Evolutionary conservation across 2,113 vertebrate species (phyloP), one percentile per base, ranked within the genome.

Genomic region (Gambusia affinis): DNA sequence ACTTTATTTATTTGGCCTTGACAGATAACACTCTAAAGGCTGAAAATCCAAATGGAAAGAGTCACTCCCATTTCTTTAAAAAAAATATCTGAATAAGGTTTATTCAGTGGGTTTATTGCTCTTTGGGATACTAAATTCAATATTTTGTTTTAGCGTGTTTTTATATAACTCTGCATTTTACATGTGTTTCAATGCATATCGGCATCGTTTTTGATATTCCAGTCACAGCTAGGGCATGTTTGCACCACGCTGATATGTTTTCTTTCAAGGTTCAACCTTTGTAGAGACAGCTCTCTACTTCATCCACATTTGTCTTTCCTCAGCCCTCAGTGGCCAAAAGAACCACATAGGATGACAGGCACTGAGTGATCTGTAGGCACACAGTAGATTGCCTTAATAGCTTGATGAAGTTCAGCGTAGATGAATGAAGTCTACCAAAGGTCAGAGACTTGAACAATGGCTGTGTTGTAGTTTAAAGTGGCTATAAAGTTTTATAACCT

Each of bases 401-500:
- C 76, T 70, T 3, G 14, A 64, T 64, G 63, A 37, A 78, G 63
- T 60, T 61, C 51, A 64, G 28, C 7, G 44, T 12, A 51, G 64
- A 81, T 85, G 28, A 70, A 87, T 83, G 71, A 79, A 28, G 62
- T 73, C 77, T 76, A 83, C 75, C 70, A 79, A 57, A 81, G 75
- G 76, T 70, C 68, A 69, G 47, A 83, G 57, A 70, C 67, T 22
- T 78, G 57, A 89, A 70, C 75, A 84, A 68, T 66, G 24, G 3
- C 7, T 65, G 60, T 57, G 37, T 67, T 75, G 78, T 60, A 62
- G 33, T 68, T 75, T 75, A 64, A 83, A 74, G 0, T 3, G 1
- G 8, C 66, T 62, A 15, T 57, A 39, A 65, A 69, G 61, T 81
- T 73, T 39, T 80, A 75, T 66, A 69, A 79, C 35, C 60, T 27